Evolutionary conservation across 2,113 vertebrate genomes (phyloP).

Genomic region (Scalopus aquaticus): DNA sequence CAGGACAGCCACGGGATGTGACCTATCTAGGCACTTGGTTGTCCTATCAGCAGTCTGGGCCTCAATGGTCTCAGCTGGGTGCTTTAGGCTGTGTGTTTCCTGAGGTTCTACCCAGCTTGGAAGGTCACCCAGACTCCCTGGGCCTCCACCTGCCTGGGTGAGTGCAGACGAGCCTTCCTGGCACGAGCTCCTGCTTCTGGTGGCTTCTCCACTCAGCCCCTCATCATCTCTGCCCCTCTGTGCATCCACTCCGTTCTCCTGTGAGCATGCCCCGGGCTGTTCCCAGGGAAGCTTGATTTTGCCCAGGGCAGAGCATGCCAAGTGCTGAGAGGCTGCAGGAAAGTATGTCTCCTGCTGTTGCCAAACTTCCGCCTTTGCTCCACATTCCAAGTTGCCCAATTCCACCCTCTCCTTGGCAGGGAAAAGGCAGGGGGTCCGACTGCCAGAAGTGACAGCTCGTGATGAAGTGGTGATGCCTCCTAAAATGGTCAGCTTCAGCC

Average conservation of each 20-base stretch:
- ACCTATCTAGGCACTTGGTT: rapidly evolving
- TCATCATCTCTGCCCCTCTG: neutral
- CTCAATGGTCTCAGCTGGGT: neutral
- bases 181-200: neutral
- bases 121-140: neutral
- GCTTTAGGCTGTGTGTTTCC: neutral
- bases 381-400: neutral
- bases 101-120: neutral
- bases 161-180: neutral
- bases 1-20: neutral
- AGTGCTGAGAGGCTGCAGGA: slow-evolving; percentile 65
- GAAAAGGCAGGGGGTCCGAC: neutral
- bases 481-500: slow-evolving; percentile 65
- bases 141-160: neutral
- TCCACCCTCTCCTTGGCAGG: slow-evolving; percentile 62
- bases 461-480: slow-evolving; percentile 56
- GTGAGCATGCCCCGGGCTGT: neutral
- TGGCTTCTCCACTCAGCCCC: neutral
- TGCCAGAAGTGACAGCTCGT: neutral
- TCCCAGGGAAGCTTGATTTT: slow-evolving; percentile 51
- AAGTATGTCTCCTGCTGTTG: slow-evolving; percentile 57
- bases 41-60: neutral
- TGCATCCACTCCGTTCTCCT: neutral
- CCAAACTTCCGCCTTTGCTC: slow-evolving; percentile 50
- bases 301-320: slow-evolving; percentile 53